These are phyloP conservation scores for Rotaria magnacalcarata DNA, from an alignment of 2,888 invertebrate genomes.

Conservation along the genomic window DNA sequence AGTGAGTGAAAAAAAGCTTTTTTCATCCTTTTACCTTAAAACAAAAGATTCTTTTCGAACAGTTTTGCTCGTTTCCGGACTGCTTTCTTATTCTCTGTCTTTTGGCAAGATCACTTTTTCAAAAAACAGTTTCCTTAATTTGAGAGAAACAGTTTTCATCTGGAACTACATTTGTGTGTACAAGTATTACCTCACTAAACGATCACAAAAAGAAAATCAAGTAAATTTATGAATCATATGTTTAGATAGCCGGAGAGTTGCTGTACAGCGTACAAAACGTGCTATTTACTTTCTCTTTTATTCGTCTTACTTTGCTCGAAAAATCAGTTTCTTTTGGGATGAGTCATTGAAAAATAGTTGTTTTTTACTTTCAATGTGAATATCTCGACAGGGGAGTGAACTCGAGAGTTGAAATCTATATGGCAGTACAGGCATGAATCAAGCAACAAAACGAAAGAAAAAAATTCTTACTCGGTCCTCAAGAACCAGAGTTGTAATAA, in stretches of 20 bases:
- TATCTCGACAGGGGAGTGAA: neutral
- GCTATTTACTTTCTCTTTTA: conserved; percentile 3
- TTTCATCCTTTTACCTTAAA: no score
- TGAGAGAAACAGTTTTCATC: neutral
- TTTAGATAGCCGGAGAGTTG: neutral
- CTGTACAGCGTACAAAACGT: neutral
- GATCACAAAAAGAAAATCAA: neutral
- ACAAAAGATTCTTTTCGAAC: neutral
- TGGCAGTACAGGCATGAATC: neutral
- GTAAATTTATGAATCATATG: neutral
- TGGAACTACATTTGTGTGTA: neutral
- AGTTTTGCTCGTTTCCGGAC: neutral
- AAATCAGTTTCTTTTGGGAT: neutral
- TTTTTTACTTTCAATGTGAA: neutral
- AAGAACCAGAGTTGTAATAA: neutral
- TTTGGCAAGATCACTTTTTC: neutral
- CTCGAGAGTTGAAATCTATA: neutral
- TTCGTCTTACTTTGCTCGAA: neutral
- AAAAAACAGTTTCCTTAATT: neutral
- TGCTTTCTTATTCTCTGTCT: neutral
- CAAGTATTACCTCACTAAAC: neutral
- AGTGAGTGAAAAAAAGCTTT: no score
- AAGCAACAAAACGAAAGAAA: neutral
- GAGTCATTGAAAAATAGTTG: neutral
- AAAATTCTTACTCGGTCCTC: neutral